Conservation (phyloP, 2,113 vertebrate genomes). For the Nycticebus coucang region DNA sequence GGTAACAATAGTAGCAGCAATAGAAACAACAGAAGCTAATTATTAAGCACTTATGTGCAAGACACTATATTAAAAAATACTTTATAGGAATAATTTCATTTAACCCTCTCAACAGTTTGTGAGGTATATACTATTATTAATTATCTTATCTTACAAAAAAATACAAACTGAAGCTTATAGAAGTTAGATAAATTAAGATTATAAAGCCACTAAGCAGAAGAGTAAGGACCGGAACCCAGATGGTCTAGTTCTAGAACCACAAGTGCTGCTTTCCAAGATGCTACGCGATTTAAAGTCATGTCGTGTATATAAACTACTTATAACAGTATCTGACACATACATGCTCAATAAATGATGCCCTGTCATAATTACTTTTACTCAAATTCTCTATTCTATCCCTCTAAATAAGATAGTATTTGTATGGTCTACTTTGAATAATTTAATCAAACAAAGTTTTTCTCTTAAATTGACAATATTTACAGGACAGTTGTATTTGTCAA, state of each 20-base stretch:
- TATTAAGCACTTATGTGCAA: conserved; percentile 17
- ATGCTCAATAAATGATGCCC: background rate
- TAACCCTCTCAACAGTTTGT: background rate
- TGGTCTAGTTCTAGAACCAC: conserved; percentile 37
- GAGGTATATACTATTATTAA: background rate
- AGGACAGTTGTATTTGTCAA: background rate
- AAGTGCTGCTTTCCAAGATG: background rate
- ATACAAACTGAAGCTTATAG: conserved; percentile 4
- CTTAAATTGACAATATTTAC: conserved; percentile 29
- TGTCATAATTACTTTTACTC: conserved; percentile 16
- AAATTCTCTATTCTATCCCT: conserved; percentile 30
- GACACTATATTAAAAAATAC: background rate
- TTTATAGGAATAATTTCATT: conserved; percentile 19
- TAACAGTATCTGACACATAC: background rate
- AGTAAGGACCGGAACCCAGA: background rate
- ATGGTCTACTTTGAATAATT: conserved; percentile 36
- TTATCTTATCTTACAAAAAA: conserved; percentile 19
- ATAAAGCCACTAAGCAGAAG: conserved; percentile 38
- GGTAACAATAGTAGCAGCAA: background rate
- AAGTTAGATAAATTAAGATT: conserved; percentile 35
- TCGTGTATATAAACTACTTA: background rate
- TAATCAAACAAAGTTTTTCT: conserved; percentile 46
- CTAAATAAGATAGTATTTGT: conserved; percentile 29
- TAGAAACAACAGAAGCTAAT: background rate
- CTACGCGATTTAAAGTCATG: conserved; percentile 22